These are phyloP conservation scores for Lucilia sericata DNA, from an alignment of 1,140 invertebrate species.

Conservation along the genomic window DNA sequence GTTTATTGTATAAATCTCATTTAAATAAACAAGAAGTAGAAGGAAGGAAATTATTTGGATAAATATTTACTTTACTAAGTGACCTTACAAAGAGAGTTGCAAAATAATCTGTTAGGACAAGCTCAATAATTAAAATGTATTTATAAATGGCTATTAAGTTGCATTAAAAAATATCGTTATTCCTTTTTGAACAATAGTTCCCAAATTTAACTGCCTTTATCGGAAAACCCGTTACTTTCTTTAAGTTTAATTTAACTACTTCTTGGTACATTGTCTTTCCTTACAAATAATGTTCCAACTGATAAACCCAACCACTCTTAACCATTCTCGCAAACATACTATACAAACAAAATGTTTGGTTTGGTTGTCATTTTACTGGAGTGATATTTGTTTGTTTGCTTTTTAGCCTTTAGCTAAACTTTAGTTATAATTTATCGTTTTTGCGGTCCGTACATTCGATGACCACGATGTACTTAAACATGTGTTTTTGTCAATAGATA, in stretches of 20 bases:
- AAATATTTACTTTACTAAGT: background rate
- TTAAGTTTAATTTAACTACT: background rate
- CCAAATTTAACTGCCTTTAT: no score
- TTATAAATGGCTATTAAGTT: no score
- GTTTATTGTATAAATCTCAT: background rate
- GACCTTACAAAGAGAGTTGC: no score
- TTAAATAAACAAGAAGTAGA: background rate
- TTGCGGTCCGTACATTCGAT: background rate
- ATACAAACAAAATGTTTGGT: background rate
- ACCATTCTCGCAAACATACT: background rate
- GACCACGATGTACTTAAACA: constrained; percentile 10
- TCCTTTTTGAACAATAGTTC: background rate
- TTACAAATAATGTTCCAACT: background rate
- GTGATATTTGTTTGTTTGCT: background rate
- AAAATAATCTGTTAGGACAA: no score
- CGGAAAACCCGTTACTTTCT: background rate
- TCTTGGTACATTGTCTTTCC: background rate
- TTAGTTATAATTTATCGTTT: constrained; percentile 24
- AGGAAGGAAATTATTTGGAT: background rate
- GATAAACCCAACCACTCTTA: background rate
- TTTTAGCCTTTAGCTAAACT: constrained; percentile 23
- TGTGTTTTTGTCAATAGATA: background rate
- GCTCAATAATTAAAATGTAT: no score
- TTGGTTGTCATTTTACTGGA: background rate
- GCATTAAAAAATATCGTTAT: no score